Conservation (phyloP, 2,113 vertebrate genomes). For the Synodontis membranacea region DNA sequence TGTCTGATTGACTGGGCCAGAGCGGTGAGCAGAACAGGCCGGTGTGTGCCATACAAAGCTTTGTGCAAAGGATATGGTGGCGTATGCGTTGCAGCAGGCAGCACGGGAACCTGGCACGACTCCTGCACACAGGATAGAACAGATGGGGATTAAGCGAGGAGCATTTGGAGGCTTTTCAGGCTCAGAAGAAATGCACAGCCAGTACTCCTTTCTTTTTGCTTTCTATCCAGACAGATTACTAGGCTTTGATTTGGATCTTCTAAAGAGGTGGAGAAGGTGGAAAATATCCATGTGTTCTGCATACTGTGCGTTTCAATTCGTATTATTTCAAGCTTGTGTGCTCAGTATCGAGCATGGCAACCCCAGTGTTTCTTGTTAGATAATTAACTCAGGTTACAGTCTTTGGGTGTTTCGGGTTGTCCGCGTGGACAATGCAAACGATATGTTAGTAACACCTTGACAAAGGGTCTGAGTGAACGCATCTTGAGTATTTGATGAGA, state of each 20-base stretch:
- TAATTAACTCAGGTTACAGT: background rate
- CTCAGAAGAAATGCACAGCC: constrained; percentile 18
- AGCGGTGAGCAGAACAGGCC: background rate
- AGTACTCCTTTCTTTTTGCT: constrained; percentile 23
- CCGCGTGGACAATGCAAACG: too few species aligned
- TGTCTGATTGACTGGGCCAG: background rate
- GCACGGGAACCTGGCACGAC: constrained; percentile 16
- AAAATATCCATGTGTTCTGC: background rate
- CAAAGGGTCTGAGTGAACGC: too few species aligned
- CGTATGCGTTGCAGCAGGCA: constrained; percentile 16
- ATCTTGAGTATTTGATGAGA: too few species aligned
- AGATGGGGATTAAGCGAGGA: constrained; percentile 47
- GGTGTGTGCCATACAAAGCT: constrained; percentile 1
- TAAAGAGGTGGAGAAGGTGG: background rate
- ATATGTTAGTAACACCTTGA: too few species aligned
- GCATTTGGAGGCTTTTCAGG: constrained; percentile 35
- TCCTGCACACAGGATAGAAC: constrained; percentile 29
- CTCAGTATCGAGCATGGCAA: background rate
- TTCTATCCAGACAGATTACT: background rate
- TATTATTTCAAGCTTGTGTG: too few species aligned
- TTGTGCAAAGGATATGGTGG: constrained; percentile 31
- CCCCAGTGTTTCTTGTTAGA: background rate
- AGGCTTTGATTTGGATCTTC: constrained; percentile 21
- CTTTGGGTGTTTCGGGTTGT: background rate
- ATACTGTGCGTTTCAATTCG: background rate